phyloP scores from a whole-genome alignment of 2,797 vertebrate species.

The Anguilla anguilla region DNA sequence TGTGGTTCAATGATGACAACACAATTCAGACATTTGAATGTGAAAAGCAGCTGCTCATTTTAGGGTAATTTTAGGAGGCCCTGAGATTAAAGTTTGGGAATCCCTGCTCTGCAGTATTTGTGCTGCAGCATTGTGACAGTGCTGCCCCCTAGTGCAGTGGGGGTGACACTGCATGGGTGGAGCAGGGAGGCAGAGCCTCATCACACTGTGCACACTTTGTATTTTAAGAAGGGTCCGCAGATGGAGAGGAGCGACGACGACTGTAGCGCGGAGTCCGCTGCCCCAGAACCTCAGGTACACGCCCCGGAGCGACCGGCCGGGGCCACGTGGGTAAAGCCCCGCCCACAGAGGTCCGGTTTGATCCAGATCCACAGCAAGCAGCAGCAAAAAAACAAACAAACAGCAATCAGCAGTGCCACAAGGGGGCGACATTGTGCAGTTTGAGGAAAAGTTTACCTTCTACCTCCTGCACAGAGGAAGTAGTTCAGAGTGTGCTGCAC shows the following conservation, averaged over 20 bases:
- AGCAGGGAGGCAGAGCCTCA: background rate
- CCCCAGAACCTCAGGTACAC: conserved; percentile 72
- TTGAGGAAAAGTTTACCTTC: background rate
- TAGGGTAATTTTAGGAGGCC: background rate
- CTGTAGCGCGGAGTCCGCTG: conserved; percentile 55
- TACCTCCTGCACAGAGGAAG: background rate
- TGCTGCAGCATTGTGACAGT: background rate
- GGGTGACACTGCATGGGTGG: background rate
- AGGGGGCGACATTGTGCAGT: background rate
- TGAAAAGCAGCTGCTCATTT: background rate
- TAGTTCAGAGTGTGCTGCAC: background rate
- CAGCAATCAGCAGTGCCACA: background rate
- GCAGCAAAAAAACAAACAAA: background rate
- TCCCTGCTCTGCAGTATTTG: background rate
- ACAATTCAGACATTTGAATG: background rate
- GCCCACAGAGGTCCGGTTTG: background rate
- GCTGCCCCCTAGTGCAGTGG: background rate
- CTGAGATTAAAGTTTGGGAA: background rate
- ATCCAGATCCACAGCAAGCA: background rate
- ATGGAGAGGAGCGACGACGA: conserved; percentile 60
- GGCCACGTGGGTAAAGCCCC: background rate
- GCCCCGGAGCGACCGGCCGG: background rate
- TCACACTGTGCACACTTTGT: conserved; percentile 35
- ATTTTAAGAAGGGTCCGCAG: conserved; percentile 65
- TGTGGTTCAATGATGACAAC: background rate